phyloP scores from a whole-genome alignment of 1,140 invertebrate species.

The Scaptomyza graminum region DNA sequence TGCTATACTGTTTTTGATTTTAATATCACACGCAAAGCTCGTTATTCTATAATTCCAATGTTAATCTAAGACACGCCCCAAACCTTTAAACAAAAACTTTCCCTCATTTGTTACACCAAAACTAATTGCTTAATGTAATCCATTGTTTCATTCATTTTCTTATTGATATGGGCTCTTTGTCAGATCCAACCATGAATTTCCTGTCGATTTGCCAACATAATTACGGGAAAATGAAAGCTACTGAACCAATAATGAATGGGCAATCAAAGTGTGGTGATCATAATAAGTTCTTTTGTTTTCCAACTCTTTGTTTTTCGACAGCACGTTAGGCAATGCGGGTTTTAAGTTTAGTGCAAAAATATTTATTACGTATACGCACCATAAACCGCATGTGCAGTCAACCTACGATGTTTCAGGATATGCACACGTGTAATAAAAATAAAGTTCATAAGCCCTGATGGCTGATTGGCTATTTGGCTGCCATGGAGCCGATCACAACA shows the following conservation, averaged over 20 bases:
- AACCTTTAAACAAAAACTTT: not conserved
- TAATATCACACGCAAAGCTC: too few species aligned
- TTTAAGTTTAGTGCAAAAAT: conserved; percentile 30
- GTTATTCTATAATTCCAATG: too few species aligned
- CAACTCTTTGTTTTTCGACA: conserved; percentile 38
- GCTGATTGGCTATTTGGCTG: conserved; percentile 13
- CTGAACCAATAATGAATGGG: not conserved
- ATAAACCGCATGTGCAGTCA: conserved; percentile 63
- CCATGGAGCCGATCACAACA: conserved; percentile 48
- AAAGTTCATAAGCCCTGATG: conserved; percentile 55
- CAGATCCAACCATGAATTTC: not conserved
- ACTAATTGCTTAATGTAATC: not conserved
- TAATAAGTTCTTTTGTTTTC: not conserved
- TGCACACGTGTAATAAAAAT: conserved; percentile 66
- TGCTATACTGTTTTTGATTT: too few species aligned
- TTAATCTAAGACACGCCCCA: too few species aligned
- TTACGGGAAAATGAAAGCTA: not conserved
- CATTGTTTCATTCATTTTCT: not conserved
- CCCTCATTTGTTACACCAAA: not conserved
- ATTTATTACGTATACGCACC: conserved; percentile 73
- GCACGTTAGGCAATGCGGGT: conserved; percentile 37
- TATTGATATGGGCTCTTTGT: not conserved
- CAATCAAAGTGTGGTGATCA: not conserved
- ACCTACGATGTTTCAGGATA: conserved; percentile 63
- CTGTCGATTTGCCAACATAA: not conserved